Base-by-base conservation (phyloP, 2,888 invertebrate species). In the Cheilosia impressa region DNA sequence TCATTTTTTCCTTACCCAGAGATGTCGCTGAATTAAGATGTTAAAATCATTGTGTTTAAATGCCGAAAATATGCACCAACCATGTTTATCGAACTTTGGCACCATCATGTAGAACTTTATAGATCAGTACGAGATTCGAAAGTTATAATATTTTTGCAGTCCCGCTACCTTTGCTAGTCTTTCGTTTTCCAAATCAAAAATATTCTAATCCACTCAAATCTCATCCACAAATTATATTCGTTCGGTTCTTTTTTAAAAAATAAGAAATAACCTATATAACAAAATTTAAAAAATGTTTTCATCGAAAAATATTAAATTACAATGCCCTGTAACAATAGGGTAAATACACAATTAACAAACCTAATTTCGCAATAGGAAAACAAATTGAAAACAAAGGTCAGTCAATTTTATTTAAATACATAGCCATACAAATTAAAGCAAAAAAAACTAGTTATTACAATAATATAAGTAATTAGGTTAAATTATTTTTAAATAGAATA, bases 351-450 rank as follows among this genome's bases (percentile, higher is more conserved):
- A 19, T 45, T 45, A 73, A 45, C 55, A 73, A 73, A 72, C 7
- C 27, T 31, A 13, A 43, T 43, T 53, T 73, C 55, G 45, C 63
- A 45, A 55, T 73, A 63, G 55, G 63, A 73, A 73, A 63, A 73
- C 60, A 45, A 72, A 72, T 62, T 72, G 2, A 69, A 57, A 47
- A 50, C n/a, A 50, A 50, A 60, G 50, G 45, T 38, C 19, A 52
- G 19, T 52, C 24, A 22, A 27, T 66, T 68, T 15, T 27, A 52
- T 27, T 22, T 13, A 41, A 52, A 7, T 38, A 50, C 10, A 9
- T 10, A 10, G 50, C 31, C 19, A 31, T 10, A 62, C 1, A 53
- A 41, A 41, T 41, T 3, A 7, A 50, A 52, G 22, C 6, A 50
- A 52, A 50, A 17, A 24, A 31, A n/a, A 52, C 15, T 52, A 69